These are phyloP conservation scores for Amphipyra tragopoginis DNA, from an alignment of 2,888 invertebrate genomes.

Conservation along the genomic window DNA sequence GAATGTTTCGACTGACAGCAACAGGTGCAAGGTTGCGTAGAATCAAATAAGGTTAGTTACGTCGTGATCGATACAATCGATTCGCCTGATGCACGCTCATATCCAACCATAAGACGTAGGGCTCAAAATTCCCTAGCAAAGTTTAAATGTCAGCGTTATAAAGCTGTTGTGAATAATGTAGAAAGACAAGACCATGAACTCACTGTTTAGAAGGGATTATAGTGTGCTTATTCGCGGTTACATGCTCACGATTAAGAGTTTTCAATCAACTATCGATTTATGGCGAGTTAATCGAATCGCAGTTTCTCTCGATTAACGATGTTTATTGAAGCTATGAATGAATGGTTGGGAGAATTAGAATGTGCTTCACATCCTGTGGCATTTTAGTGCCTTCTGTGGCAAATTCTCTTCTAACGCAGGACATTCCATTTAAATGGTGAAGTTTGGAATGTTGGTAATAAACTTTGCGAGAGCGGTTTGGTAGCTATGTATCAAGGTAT, in stretches of 20 bases:
- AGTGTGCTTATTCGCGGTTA: constrained; percentile 44
- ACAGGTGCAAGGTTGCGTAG: constrained; percentile 68
- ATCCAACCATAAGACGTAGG: constrained; percentile 25
- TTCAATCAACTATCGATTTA: constrained; percentile 43
- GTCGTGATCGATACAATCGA: constrained; percentile 66
- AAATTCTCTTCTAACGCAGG: constrained; percentile 9
- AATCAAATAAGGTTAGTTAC: constrained; percentile 65
- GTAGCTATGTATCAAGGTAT: not conserved
- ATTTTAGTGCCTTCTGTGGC: not conserved
- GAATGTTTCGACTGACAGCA: constrained; percentile 52
- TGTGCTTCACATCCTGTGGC: constrained; percentile 9
- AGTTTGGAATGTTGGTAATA: not conserved
- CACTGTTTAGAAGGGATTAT: constrained; percentile 71
- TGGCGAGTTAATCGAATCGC: constrained; percentile 29
- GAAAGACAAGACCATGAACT: constrained; percentile 71
- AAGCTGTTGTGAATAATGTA: constrained; percentile 52
- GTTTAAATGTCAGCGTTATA: constrained; percentile 62
- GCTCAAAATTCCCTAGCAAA: constrained; percentile 43
- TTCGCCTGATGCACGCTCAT: constrained; percentile 46
- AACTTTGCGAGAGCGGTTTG: not conserved
- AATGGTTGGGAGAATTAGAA: constrained; percentile 10
- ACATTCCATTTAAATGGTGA: constrained; percentile 15
- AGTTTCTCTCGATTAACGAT: constrained; percentile 10
- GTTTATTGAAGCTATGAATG: constrained; percentile 2
- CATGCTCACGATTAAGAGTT: constrained; percentile 44